Conservation (phyloP, 2,888 invertebrate species). For the Julus scandinavius region DNA sequence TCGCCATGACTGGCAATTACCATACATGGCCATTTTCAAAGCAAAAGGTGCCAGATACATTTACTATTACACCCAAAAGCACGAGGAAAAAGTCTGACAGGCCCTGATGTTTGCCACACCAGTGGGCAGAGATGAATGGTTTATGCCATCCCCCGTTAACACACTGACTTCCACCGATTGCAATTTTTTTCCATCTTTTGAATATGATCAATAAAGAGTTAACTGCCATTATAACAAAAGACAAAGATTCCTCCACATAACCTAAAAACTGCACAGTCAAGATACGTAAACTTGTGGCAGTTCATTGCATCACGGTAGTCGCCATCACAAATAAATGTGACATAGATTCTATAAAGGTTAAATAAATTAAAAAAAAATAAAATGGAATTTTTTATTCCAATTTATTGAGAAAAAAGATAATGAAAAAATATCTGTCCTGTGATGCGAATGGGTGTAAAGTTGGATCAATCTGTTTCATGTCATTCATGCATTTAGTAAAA, state of each 20-base stretch:
- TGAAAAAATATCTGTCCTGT: not conserved
- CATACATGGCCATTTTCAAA: slow-evolving; percentile 51
- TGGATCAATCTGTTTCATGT: not conserved
- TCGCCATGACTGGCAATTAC: slow-evolving; percentile 51
- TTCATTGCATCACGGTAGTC: not conserved
- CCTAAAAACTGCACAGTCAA: slow-evolving; percentile 23
- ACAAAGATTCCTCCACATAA: not conserved
- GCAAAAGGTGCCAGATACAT: slow-evolving; percentile 52
- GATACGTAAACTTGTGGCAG: not conserved
- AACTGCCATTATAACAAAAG: not conserved
- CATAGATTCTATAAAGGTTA: not conserved
- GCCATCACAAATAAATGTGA: not conserved
- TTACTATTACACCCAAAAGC: slow-evolving; percentile 48
- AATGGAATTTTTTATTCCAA: no score
- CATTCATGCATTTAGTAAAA: not conserved
- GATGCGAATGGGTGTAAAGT: not conserved
- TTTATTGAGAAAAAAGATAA: no score
- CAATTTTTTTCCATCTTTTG: slow-evolving; percentile 34
- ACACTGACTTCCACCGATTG: slow-evolving; percentile 30
- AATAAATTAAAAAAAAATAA: not conserved
- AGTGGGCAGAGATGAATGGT: slow-evolving; percentile 46
- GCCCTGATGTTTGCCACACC: slow-evolving; percentile 43
- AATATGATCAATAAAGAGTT: slow-evolving; percentile 45
- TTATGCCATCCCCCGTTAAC: slow-evolving; percentile 41
- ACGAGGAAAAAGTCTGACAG: slow-evolving; percentile 44